Percentiles rank a stretch among this genome's conserved stretches.
Evolutionary conservation across 92 coral and sea anemone genomes (phyloP).

Genomic region (Actinernus sp.): DNA sequence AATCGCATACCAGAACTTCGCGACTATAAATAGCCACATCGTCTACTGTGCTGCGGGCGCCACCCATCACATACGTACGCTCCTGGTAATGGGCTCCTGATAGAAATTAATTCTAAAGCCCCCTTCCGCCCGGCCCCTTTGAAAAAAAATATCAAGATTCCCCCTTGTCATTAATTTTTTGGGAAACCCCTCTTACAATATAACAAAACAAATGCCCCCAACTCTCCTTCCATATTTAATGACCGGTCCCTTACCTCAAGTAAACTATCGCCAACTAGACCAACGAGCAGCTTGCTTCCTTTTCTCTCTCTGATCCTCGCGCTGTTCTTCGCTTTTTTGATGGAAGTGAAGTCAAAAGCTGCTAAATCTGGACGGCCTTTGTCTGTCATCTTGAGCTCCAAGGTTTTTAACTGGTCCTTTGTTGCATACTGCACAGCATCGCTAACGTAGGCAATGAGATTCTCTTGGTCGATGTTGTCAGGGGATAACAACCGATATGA

Average conservation of each 20-base stretch:
- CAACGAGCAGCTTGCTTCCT: conserved; percentile 86
- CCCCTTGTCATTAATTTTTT: no score
- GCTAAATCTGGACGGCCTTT: conserved; percentile 85
- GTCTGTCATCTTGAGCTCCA: conserved; percentile 69
- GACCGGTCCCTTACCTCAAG: conserved; percentile 88
- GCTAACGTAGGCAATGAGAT: conserved; percentile 66
- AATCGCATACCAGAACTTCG: no score
- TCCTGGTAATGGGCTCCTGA: no score
- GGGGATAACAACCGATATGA: conserved; percentile 75
- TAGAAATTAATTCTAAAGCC: no score
- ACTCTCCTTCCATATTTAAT: no score
- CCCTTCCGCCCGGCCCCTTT: no score
- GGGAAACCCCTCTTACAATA: neutral
- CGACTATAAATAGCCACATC: no score
- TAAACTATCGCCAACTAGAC: conserved; percentile 95
- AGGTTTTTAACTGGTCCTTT: conserved; percentile 71
- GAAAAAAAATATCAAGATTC: no score
- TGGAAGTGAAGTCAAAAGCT: conserved; percentile 96
- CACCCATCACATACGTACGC: no score
- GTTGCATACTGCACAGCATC: conserved; percentile 92
- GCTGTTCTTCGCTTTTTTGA: conserved; percentile 94
- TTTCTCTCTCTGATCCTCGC: conserved; percentile 93
- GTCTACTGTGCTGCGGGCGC: no score
- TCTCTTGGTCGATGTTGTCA: conserved; percentile 66
- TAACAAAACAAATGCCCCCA: neutral